phyloP scores from a whole-genome alignment of 2,888 invertebrate genomes.

The Andrena flavipes region DNA sequence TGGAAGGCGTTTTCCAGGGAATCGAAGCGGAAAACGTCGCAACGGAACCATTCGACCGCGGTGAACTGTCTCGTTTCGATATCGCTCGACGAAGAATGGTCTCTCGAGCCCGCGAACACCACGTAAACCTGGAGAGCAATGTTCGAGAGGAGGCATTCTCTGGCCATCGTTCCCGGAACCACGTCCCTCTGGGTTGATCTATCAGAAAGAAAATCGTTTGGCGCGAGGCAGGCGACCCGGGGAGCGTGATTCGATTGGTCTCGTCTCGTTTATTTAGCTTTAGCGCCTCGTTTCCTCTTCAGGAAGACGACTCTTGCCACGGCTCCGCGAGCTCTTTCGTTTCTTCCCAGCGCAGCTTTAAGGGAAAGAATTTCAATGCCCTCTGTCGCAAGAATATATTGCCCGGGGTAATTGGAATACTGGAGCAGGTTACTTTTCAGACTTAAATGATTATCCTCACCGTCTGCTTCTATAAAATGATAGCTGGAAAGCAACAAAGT shows the following conservation, averaged over 20 bases:
- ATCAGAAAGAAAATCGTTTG: background rate
- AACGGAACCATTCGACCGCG: constrained; percentile 11
- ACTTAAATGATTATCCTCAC: too few species aligned
- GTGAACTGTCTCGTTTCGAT: constrained; percentile 28
- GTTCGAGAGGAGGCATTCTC: background rate
- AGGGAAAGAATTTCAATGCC: too few species aligned
- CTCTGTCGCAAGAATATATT: too few species aligned
- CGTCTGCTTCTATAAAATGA: too few species aligned
- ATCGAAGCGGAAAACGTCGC: constrained; percentile 32
- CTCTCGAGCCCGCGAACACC: constrained; percentile 3
- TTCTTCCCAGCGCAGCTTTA: too few species aligned
- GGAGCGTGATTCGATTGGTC: constrained; percentile 38
- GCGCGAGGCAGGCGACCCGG: background rate
- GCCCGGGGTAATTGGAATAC: too few species aligned
- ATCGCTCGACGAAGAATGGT: constrained; percentile 24
- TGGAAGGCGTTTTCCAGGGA: constrained; percentile 28
- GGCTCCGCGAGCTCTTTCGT: background rate
- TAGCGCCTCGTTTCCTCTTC: constrained; percentile 22
- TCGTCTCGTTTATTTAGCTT: constrained; percentile 30
- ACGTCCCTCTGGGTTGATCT: constrained; percentile 1
- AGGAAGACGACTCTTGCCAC: constrained; percentile 18
- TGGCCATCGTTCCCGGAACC: constrained; percentile 5
- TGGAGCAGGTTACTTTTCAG: too few species aligned
- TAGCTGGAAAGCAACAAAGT: too few species aligned
- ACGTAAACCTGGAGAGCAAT: background rate